Conservation (phyloP, 2,113 vertebrate species). For the Hypomesus transpacificus region DNA sequence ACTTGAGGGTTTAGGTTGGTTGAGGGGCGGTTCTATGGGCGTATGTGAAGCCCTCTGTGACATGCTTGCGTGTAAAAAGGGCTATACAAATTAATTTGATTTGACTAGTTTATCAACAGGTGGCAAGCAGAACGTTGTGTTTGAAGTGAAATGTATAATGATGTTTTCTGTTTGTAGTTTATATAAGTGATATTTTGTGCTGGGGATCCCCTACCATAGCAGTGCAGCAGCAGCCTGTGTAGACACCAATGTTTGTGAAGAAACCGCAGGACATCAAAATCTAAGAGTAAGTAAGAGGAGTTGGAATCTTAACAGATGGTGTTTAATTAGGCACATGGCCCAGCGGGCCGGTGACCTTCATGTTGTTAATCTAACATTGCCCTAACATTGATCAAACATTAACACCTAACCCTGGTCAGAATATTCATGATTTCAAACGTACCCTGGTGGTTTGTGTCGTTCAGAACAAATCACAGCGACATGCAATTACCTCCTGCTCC, state of each 20-base stretch:
- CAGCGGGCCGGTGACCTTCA: slow-evolving; percentile 57
- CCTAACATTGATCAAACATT: slow-evolving; percentile 62
- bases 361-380: slow-evolving; percentile 61
- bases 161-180: too few relatives aligned
- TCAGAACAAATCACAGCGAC: slow-evolving; percentile 66
- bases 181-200: too few relatives aligned
- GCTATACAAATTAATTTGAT: too few relatives aligned
- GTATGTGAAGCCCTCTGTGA: too few relatives aligned
- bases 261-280: background rate
- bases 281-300: slow-evolving; percentile 24
- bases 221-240: too few relatives aligned
- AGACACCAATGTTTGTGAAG: background rate
- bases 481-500: slow-evolving; percentile 63
- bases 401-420: slow-evolving; percentile 40
- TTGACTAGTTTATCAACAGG: slow-evolving; percentile 4
- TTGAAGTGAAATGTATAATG: too few relatives aligned
- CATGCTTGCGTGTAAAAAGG: too few relatives aligned
- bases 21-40: too few relatives aligned
- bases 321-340: slow-evolving; percentile 38
- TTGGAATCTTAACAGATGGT: slow-evolving; percentile 65
- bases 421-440: slow-evolving; percentile 41
- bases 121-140: slow-evolving; percentile 36
- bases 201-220: too few relatives aligned
- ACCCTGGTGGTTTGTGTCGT: slow-evolving; percentile 39
- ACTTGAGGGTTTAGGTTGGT: too few relatives aligned